These are phyloP conservation scores for Percina caprodes DNA, from an alignment of 2,113 vertebrate species.

Conservation along the genomic window DNA sequence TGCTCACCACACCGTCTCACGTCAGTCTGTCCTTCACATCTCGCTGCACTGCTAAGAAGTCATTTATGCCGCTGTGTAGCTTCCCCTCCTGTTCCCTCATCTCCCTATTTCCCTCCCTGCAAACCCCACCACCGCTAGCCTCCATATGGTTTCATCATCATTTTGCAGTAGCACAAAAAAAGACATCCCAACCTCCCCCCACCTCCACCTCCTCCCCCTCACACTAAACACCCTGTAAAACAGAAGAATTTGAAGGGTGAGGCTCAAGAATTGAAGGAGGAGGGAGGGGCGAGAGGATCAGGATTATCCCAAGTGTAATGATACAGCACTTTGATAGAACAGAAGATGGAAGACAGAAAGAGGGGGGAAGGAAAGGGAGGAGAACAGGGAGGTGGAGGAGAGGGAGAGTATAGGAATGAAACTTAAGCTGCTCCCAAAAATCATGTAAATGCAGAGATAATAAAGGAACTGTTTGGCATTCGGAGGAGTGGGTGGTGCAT, in stretches of 20 bases:
- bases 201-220: background rate
- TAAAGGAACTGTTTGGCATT: constrained; percentile 84
- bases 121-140: constrained; percentile 54
- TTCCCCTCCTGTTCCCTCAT: constrained; percentile 19
- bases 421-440: constrained; percentile 74
- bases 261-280: constrained; percentile 44
- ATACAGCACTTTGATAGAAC: constrained; percentile 82
- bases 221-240: constrained; percentile 55
- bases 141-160: constrained; percentile 85
- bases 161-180: constrained; percentile 66
- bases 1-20: constrained; percentile 76
- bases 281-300: constrained; percentile 42
- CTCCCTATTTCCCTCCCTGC: constrained; percentile 40
- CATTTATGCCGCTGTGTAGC: constrained; percentile 79
- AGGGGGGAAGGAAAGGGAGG: background rate
- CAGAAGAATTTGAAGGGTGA: constrained; percentile 58
- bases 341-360: constrained; percentile 29
- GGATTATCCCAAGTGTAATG: constrained; percentile 83
- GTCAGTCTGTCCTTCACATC: constrained; percentile 88
- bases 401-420: constrained; percentile 61
- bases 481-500: constrained; percentile 77
- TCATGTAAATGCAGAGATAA: constrained; percentile 82
- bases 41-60: constrained; percentile 87
- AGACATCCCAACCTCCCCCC: constrained; percentile 27
- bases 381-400: constrained; percentile 2